phyloP scores from a whole-genome alignment of 1,140 invertebrate species.

The Drosophila navojoa region DNA sequence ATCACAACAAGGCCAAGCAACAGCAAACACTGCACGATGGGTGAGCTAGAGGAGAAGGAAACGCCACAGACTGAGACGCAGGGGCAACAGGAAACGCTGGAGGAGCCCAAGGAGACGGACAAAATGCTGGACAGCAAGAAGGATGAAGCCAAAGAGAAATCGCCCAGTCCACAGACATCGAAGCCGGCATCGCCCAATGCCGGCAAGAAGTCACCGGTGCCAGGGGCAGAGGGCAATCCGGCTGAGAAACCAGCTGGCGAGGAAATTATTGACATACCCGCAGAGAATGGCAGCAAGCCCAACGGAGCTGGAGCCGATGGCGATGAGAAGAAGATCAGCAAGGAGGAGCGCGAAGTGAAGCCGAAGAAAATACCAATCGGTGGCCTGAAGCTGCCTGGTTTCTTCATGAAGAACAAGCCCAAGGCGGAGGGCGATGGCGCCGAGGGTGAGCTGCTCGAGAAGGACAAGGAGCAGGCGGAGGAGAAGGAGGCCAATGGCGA shows the following conservation, averaged over 20 bases:
- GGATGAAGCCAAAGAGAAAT: slow-evolving; percentile 60
- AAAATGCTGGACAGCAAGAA: slow-evolving; percentile 81
- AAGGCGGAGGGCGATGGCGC: slow-evolving; percentile 83
- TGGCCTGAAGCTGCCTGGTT: slow-evolving; percentile 92
- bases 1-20: neutral
- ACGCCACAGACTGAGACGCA: slow-evolving; percentile 74
- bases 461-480: slow-evolving; percentile 71
- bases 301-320: slow-evolving; percentile 79
- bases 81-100: slow-evolving; percentile 60
- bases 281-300: slow-evolving; percentile 69
- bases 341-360: slow-evolving; percentile 89
- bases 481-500: slow-evolving; percentile 64
- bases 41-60: slow-evolving; percentile 83
- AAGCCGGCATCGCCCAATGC: slow-evolving; percentile 66
- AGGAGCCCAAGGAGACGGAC: slow-evolving; percentile 83
- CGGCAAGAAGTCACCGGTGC: slow-evolving; percentile 48
- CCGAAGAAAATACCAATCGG: slow-evolving; percentile 92
- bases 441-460: slow-evolving; percentile 83
- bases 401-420: slow-evolving; percentile 90
- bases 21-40: slow-evolving; percentile 53
- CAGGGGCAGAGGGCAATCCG: slow-evolving; percentile 9
- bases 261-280: slow-evolving; percentile 81
- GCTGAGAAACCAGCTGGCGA: slow-evolving; percentile 45
- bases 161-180: slow-evolving; percentile 61
- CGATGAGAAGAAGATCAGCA: slow-evolving; percentile 86